Evolutionary conservation across 1,140 invertebrate genomes (phyloP).

Genomic region (Adoxophyes honmai): DNA sequence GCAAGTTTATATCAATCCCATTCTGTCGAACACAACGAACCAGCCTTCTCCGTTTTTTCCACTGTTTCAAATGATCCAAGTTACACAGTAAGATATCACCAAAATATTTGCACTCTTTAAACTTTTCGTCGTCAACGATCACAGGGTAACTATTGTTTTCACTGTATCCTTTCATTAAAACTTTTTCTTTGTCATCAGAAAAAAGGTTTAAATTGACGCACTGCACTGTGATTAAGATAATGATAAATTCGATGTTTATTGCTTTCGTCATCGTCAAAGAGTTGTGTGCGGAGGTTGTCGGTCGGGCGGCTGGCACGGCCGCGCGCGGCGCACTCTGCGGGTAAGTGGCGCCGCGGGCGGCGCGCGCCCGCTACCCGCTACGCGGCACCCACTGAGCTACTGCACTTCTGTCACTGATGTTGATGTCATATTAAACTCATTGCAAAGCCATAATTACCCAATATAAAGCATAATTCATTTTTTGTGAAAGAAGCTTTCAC

Average conservation of each 20-base stretch:
- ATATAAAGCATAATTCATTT: too few relatives aligned
- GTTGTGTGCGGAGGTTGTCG: conserved; percentile 13
- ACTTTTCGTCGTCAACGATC: conserved; percentile 20
- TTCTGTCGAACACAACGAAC: conserved; percentile 17
- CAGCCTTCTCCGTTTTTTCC: conserved; percentile 57
- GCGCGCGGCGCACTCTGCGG: too few relatives aligned
- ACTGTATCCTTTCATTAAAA: conserved; percentile 18
- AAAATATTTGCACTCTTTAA: conserved; percentile 33
- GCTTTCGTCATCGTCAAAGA: conserved; percentile 34
- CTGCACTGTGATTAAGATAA: conserved; percentile 37
- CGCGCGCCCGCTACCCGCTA: not conserved
- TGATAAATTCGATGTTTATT: conserved; percentile 38
- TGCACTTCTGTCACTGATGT: too few relatives aligned
- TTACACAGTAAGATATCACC: conserved; percentile 31
- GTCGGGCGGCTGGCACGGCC: not conserved
- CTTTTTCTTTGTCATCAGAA: conserved; percentile 18
- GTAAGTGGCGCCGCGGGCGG: not conserved
- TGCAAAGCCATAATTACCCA: too few relatives aligned
- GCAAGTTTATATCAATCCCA: conserved; percentile 18
- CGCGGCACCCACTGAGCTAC: not conserved
- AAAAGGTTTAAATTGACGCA: conserved; percentile 35
- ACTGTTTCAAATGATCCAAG: conserved; percentile 50
- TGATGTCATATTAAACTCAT: too few relatives aligned
- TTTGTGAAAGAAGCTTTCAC: too few relatives aligned
- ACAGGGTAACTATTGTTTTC: conserved; percentile 24